These are phyloP conservation scores for Rafetus swinhoei DNA, from an alignment of 2,113 vertebrate species.

Conservation along the genomic window DNA sequence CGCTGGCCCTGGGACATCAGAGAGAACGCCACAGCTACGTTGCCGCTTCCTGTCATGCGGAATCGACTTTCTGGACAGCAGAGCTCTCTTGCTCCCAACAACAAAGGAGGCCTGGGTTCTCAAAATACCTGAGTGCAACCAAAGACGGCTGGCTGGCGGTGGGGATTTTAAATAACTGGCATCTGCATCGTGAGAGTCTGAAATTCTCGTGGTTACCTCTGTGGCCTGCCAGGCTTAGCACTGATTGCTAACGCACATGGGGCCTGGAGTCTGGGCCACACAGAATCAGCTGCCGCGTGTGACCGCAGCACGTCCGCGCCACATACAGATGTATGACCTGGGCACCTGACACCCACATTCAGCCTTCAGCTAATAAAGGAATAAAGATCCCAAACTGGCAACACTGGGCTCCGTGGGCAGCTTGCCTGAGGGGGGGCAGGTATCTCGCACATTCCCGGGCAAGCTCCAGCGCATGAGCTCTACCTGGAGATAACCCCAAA, in stretches of 20 bases:
- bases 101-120: fast-evolving
- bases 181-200: fast-evolving
- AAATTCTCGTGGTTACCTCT: background rate
- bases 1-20: background rate
- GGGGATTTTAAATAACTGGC: background rate
- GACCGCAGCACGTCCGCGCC: background rate
- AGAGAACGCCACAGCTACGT: background rate
- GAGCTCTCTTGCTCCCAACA: fast-evolving
- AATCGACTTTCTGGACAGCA: fast-evolving
- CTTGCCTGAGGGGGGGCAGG: fast-evolving
- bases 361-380: background rate
- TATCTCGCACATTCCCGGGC: fast-evolving
- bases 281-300: background rate
- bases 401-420: background rate
- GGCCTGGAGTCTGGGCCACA: background rate
- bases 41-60: background rate
- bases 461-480: too few relatives aligned
- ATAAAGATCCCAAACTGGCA: background rate
- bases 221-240: fast-evolving
- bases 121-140: background rate
- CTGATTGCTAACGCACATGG: fast-evolving
- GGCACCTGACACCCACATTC: background rate
- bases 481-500: background rate
- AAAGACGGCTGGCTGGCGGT: background rate
- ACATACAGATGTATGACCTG: fast-evolving